Evolutionary conservation across 2,797 vertebrate genomes (phyloP), one percentile per base, ranked within the genome.

Genomic region (Lepus townsendii): DNA sequence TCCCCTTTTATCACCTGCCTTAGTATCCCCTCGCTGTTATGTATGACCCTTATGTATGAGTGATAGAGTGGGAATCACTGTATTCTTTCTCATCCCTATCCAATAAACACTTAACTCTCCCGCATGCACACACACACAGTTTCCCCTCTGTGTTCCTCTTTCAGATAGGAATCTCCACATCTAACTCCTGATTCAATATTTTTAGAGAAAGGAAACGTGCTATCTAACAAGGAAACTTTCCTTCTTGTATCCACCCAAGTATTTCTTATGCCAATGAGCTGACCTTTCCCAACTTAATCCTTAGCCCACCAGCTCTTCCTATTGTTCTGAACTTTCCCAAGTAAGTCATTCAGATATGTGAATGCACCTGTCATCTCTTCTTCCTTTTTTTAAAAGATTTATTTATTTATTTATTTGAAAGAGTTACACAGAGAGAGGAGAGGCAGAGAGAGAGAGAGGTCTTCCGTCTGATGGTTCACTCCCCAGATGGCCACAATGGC

Each of bases 61-160:
- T 83, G 68, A 42, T 4, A n/a, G 30, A 35, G 6, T 42, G 22
- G n/a, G 30, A n/a, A 27, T 54, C 22, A 2, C 7, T 35, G 26
- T 30, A 16, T 2, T 66, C 27, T 50, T 38, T 62, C 26, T 42
- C 12, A 16, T 27, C 8, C 57, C 76, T 47, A 35, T 80, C 60
- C 84, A 52, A 80, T 72, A 77, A 42, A 50, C 24, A 68, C 17
- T 57, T 52, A 77, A 63, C 6, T 82, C 17, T 79, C 8, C 6
- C 30, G 42, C 13, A 76, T 12, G 6, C 14, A 4, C 30, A 27
- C 30, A 38, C 0, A 5, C 7, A 42, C 11, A 6, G 22, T 19
- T 93, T 69, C 52, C 47, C 8, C 27, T 78, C 63, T 76, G 14
- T 27, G 68, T 92, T 92, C 83, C 60, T 26, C 77, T 87, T 87